Conservation (phyloP, 2,888 invertebrate species). For the Physocephala rufipes region DNA sequence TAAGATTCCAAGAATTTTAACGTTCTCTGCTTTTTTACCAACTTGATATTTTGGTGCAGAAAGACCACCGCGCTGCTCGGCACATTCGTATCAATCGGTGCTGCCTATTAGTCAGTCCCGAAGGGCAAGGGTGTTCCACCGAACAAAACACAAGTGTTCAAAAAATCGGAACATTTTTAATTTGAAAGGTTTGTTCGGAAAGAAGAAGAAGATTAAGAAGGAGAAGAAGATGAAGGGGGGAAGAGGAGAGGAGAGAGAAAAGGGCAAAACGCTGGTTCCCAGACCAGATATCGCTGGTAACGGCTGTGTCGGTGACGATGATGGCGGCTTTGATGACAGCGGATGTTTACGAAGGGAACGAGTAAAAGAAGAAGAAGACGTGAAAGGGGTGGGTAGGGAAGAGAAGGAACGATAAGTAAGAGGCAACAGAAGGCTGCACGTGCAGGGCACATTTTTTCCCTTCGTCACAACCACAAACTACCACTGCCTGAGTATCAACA, state of each 20-base stretch:
- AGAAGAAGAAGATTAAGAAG: background rate
- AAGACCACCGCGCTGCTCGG: background rate
- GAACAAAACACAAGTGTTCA: conserved; percentile 10
- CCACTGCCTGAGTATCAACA: background rate
- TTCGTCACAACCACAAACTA: background rate
- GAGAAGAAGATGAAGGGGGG: background rate
- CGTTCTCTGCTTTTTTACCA: conserved; percentile 9
- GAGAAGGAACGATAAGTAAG: background rate
- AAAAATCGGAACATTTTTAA: background rate
- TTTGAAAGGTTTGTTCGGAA: background rate
- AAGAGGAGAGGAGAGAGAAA: background rate
- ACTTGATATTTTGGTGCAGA: conserved; percentile 19
- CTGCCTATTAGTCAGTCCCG: no score
- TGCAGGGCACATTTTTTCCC: conserved; percentile 24
- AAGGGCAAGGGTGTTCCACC: background rate
- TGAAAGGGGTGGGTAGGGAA: background rate
- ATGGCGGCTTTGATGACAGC: background rate
- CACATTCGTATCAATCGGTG: no score
- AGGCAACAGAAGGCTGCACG: conserved; percentile 16
- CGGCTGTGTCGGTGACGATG: background rate
- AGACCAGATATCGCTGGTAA: background rate
- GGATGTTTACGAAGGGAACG: background rate
- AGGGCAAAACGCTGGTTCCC: conserved; percentile 13
- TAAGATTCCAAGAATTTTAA: conserved; percentile 31
- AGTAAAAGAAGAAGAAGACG: conserved; percentile 7